These are phyloP conservation scores for Trichopria drosophilae DNA, from an alignment of 2,888 invertebrate species.

Conservation along the genomic window DNA sequence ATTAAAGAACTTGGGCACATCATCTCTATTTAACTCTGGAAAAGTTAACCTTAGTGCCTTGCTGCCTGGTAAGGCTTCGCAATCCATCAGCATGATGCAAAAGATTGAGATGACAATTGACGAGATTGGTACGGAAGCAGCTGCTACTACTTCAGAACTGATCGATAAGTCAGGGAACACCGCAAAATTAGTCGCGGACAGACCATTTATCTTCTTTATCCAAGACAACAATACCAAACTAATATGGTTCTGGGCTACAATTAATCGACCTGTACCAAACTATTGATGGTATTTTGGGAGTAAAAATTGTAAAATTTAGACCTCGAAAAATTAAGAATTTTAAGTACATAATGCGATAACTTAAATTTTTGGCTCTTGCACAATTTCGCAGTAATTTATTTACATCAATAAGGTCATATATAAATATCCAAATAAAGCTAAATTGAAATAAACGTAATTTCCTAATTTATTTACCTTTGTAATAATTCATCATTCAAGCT, in stretches of 20 bases:
- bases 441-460: no score
- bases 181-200: conserved; percentile 62
- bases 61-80: conserved; percentile 58
- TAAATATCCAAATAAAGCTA: no score
- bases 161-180: conserved; percentile 62
- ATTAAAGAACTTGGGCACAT: conserved; percentile 65
- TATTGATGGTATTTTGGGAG: no score
- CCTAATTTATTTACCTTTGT: no score
- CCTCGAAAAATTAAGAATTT: no score
- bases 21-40: conserved; percentile 65
- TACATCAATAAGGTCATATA: no score
- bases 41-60: no score
- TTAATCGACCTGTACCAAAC: conserved; percentile 63
- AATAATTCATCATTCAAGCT: no score
- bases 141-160: conserved; percentile 65
- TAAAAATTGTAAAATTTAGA: no score
- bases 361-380: no score
- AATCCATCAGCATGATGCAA: conserved; percentile 66
- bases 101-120: conserved; percentile 67
- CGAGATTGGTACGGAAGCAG: conserved; percentile 73
- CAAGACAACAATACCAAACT: conserved; percentile 68
- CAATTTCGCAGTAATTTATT: no score
- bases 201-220: conserved; percentile 75
- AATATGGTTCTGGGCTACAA: conserved; percentile 71
- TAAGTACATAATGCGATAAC: no score